Base-by-base conservation (phyloP, 2,797 vertebrate genomes). In the Melanotaenia parkinsoni region DNA sequence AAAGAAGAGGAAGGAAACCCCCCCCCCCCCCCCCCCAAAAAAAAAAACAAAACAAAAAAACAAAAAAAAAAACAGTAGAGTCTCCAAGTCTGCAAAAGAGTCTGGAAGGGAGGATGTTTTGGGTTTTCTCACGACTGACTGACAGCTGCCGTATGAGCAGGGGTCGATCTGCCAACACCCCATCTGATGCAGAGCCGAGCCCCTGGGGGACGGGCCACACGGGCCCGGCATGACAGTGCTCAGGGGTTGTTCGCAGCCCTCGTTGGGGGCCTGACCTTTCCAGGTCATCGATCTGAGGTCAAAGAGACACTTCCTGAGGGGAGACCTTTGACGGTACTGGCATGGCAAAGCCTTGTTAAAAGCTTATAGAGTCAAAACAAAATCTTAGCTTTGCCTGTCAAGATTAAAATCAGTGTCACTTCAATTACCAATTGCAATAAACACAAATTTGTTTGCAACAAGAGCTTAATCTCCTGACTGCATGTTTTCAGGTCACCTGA, bases 231-330 rank as follows among this genome's bases (percentile, higher is more conserved):
- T 79, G 88, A 87, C 82, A 87, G 87, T 85, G 83, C 87, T 74
- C 84, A 50, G 78, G 84, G 85, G 84, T 80, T 83, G 86, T 88
- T 92, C 72, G 74, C 88, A 82, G 84, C 80, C 91, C 88, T 85
- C 73, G 70, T 80, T 77, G 90, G 92, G 89, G 90, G 89, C 86
- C 77, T 83, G 92, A 94, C 93, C 94, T 95, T 95, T 95, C 83
- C 68, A 80, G 91, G 92, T 94, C 94, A 94, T 94, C 91, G 93
- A 94, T 92, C 63, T 74, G 77, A 87, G 93, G 94, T 95, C 93
- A 95, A 89, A 92, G 54, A 91, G 86, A 87, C 87, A 86, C 86
- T 93, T 93, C 92, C 93, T 93, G 90, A 92, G 90, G 90, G 85
- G 91, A 91, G 92, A 94, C 92, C 92, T 93, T 91, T 92, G 87